These are phyloP conservation scores for Schizotus pectinicornis DNA, from an alignment of 2,888 invertebrate genomes.

Conservation along the genomic window DNA sequence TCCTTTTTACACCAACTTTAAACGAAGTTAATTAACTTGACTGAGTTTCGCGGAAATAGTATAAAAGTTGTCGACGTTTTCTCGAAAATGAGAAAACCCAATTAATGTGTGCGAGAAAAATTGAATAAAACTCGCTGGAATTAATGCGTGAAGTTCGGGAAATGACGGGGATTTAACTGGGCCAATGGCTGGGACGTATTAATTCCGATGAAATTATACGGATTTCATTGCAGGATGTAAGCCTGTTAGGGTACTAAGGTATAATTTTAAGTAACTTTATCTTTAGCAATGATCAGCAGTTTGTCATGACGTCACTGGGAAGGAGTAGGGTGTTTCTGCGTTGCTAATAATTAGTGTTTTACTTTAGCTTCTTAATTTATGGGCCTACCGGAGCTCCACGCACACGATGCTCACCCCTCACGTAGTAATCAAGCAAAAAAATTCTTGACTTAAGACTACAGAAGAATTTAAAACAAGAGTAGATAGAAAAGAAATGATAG, in stretches of 20 bases:
- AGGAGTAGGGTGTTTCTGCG: slow-evolving; percentile 26
- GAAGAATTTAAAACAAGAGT: no score
- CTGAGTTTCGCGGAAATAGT: slow-evolving; percentile 32
- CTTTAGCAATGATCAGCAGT: slow-evolving; percentile 27
- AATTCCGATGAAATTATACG: slow-evolving; percentile 1
- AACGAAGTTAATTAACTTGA: slow-evolving; percentile 35
- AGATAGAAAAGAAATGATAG: no score
- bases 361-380: slow-evolving; percentile 21
- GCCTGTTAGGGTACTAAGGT: slow-evolving; percentile 22
- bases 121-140: slow-evolving; percentile 10
- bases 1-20: slow-evolving; percentile 28
- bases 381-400: neutral
- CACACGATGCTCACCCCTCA: no score
- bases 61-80: slow-evolving; percentile 31
- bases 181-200: neutral
- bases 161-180: neutral
- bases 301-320: slow-evolving; percentile 27
- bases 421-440: no score
- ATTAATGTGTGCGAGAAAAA: slow-evolving; percentile 20
- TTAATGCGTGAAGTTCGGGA: neutral
- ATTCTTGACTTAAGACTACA: no score
- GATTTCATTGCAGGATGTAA: slow-evolving; percentile 16
- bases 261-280: slow-evolving; percentile 31
- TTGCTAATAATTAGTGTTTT: slow-evolving; percentile 29
- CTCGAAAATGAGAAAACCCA: slow-evolving; percentile 21